These are phyloP conservation scores for Melanargia galathea DNA, from an alignment of 2,888 invertebrate genomes.

Conservation along the genomic window DNA sequence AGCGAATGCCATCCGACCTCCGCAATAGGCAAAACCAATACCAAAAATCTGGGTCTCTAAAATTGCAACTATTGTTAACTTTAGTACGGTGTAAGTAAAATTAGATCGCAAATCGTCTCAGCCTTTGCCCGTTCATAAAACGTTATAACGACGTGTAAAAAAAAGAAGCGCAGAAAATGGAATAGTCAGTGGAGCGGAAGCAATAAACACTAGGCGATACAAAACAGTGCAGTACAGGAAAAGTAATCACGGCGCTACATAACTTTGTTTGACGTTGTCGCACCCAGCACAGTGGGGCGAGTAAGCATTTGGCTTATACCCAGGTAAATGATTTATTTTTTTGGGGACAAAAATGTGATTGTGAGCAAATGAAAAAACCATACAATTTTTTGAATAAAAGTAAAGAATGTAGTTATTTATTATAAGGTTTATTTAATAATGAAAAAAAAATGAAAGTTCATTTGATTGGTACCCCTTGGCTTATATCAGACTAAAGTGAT, in stretches of 20 bases:
- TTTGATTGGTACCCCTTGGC: not conserved
- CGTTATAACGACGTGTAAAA: slow-evolving; percentile 22
- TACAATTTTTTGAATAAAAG: no score
- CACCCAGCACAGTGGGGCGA: slow-evolving; percentile 42
- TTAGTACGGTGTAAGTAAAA: not conserved
- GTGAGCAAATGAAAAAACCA: no score
- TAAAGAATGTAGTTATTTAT: no score
- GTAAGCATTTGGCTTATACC: not conserved
- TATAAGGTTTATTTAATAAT: no score
- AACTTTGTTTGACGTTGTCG: slow-evolving; percentile 58
- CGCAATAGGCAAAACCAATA: no score
- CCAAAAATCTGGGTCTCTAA: not conserved
- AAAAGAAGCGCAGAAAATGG: slow-evolving; percentile 37
- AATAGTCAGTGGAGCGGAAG: slow-evolving; percentile 47
- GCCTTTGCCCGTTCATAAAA: slow-evolving; percentile 1
- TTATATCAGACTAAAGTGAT: not conserved
- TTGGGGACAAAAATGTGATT: not conserved
- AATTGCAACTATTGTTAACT: not conserved
- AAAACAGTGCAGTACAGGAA: slow-evolving; percentile 53
- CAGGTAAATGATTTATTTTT: not conserved
- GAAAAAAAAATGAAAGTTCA: no score
- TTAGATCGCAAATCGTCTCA: not conserved
- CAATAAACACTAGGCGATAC: slow-evolving; percentile 49
- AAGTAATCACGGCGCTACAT: slow-evolving; percentile 59
- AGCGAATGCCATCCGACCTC: no score